A percentile compares a stretch with the other conserved stretches of the same genome.
These are phyloP conservation scores for Parasteatoda lunata DNA, from an alignment of 2,888 invertebrate species.

Conservation along the genomic window DNA sequence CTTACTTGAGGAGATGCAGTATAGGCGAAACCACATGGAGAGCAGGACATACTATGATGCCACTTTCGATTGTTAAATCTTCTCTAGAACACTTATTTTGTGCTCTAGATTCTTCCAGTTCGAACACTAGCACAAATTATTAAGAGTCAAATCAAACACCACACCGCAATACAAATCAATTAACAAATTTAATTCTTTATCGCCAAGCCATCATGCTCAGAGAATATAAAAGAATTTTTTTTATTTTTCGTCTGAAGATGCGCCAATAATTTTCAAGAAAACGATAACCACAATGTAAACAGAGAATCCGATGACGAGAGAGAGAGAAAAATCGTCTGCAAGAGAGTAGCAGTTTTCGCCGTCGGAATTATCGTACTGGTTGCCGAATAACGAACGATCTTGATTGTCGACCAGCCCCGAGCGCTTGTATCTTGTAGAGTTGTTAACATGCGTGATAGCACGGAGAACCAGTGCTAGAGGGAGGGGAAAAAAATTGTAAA, in stretches of 20 bases:
- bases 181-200: neutral
- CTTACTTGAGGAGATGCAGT: constrained; percentile 58
- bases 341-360: too few species aligned
- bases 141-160: too few species aligned
- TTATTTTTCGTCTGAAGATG: too few species aligned
- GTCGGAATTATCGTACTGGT: too few species aligned
- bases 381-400: too few species aligned
- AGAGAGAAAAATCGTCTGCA: too few species aligned
- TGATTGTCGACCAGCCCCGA: constrained; percentile 35
- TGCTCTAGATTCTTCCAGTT: neutral
- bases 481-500: constrained; percentile 12
- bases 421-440: constrained; percentile 30
- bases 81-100: constrained; percentile 33
- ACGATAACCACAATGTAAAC: too few species aligned
- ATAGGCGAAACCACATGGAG: constrained; percentile 63
- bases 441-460: constrained; percentile 65
- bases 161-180: neutral
- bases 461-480: neutral
- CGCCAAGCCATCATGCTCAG: neutral
- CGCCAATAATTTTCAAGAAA: too few species aligned
- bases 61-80: constrained; percentile 27
- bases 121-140: neutral
- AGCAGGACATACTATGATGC: constrained; percentile 67
- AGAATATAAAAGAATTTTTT: neutral
- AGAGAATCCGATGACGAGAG: too few species aligned